Conservation (phyloP, 1,140 invertebrate species). For the Mya arenaria region DNA sequence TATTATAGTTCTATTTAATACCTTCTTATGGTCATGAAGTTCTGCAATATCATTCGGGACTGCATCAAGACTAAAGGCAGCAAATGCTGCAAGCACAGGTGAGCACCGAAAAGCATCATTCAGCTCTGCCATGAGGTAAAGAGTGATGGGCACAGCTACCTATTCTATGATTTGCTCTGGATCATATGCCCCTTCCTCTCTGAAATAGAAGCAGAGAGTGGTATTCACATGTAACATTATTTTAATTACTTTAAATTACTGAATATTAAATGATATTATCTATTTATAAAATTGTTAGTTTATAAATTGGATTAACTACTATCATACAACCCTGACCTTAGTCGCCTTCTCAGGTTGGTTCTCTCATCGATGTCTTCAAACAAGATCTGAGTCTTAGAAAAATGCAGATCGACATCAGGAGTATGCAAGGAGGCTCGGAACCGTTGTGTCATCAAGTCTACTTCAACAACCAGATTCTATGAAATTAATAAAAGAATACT, state of each 20-base stretch:
- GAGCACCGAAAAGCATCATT: slow-evolving; percentile 29
- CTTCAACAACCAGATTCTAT: background rate
- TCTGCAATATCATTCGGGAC: slow-evolving; percentile 20
- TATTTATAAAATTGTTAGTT: too few relatives aligned
- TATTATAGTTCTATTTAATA: background rate
- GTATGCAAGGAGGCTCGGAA: background rate
- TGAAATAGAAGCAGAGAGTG: too few relatives aligned
- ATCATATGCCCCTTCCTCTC: background rate
- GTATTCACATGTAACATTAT: too few relatives aligned
- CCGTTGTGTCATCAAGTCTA: background rate
- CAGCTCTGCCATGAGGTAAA: slow-evolving; percentile 4
- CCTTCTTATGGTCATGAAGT: slow-evolving; percentile 11
- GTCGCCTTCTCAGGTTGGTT: background rate
- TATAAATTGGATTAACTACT: too few relatives aligned
- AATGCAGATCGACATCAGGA: background rate
- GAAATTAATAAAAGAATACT: too few relatives aligned
- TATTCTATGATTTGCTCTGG: slow-evolving; percentile 13
- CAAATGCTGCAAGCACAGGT: slow-evolving; percentile 28
- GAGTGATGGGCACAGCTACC: slow-evolving; percentile 20
- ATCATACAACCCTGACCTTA: slow-evolving; percentile 2
- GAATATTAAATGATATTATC: too few relatives aligned
- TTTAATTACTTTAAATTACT: too few relatives aligned
- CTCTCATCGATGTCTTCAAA: slow-evolving; percentile 10
- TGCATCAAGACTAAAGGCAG: slow-evolving; percentile 5
- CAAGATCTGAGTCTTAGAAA: background rate